Conservation (phyloP, 2,888 invertebrate genomes). For the Euphydryas editha region DNA sequence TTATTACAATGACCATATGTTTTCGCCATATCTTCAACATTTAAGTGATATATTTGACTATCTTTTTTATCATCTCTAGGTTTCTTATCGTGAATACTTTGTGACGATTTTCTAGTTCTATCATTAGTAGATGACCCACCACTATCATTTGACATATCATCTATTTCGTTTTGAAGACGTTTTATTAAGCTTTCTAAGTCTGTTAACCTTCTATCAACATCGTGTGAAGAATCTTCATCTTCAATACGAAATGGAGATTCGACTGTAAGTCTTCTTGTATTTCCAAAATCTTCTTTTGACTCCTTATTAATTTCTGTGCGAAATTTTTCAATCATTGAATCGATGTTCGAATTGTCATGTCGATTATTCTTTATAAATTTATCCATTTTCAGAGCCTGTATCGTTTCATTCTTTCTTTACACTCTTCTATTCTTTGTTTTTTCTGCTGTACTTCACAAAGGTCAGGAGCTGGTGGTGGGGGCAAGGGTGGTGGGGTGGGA, state of each 20-base stretch:
- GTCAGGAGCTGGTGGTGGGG: slow-evolving; percentile 52
- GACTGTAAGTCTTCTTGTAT: slow-evolving; percentile 47
- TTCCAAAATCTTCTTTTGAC: slow-evolving; percentile 44
- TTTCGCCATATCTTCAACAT: not conserved
- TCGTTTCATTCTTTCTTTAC: slow-evolving; percentile 58
- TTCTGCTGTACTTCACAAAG: slow-evolving; percentile 57
- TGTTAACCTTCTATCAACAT: slow-evolving; percentile 60
- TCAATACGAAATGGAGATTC: slow-evolving; percentile 40
- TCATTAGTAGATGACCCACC: slow-evolving; percentile 30
- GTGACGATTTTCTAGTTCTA: slow-evolving; percentile 16
- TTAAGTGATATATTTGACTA: slow-evolving; percentile 26
- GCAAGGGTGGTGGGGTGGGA: slow-evolving; percentile 51
- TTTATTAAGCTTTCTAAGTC: slow-evolving; percentile 57
- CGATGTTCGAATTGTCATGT: slow-evolving; percentile 39
- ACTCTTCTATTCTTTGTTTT: slow-evolving; percentile 48
- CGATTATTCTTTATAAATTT: slow-evolving; percentile 30
- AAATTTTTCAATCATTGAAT: slow-evolving; percentile 50
- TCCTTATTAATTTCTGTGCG: slow-evolving; percentile 41
- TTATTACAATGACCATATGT: not conserved
- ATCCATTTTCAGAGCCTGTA: slow-evolving; percentile 59
- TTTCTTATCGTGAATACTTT: slow-evolving; percentile 5
- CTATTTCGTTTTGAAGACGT: slow-evolving; percentile 60
- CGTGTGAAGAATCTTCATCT: slow-evolving; percentile 35
- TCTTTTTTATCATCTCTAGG: not conserved
- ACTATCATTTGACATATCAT: slow-evolving; percentile 49